These are phyloP conservation scores for Tympanoctomys barrerae DNA, from an alignment of 2,797 vertebrate species.

Conservation along the genomic window DNA sequence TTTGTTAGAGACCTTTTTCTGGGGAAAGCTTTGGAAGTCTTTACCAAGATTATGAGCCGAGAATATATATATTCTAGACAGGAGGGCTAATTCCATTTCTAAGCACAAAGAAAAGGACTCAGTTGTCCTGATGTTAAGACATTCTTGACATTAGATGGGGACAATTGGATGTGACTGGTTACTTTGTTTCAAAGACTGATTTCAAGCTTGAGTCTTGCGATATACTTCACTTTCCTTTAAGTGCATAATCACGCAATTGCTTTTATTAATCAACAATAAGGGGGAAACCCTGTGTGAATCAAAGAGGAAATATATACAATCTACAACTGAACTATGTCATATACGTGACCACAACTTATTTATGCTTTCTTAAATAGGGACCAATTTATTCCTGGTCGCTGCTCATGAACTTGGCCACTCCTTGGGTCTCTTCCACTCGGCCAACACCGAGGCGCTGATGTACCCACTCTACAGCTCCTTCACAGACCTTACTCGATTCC, in stretches of 20 bases:
- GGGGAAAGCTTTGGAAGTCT: not conserved
- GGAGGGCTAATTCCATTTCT: not conserved
- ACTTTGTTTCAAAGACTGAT: not conserved
- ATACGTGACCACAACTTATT: not conserved
- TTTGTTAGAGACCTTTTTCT: not conserved
- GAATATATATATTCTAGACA: not conserved
- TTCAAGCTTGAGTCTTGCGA: constrained; percentile 14
- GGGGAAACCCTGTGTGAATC: not conserved
- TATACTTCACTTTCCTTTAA: not conserved
- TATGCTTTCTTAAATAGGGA: constrained; percentile 82
- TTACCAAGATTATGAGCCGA: not conserved
- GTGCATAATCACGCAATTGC: not conserved
- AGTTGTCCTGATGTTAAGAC: not conserved
- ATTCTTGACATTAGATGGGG: not conserved
- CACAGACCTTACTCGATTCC: constrained; percentile 77
- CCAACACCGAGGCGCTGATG: constrained; percentile 88
- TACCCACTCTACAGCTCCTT: constrained; percentile 86
- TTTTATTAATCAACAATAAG: not conserved
- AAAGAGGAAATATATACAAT: not conserved
- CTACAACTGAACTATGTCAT: not conserved
- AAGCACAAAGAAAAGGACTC: not conserved
- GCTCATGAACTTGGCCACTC: constrained; percentile 92
- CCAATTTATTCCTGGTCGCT: constrained; percentile 89
- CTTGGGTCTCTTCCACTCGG: constrained; percentile 90
- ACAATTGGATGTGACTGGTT: not conserved